phyloP scores from a whole-genome alignment of 35 echinoderm and acorn worm genomes.

The Diadema setosum region DNA sequence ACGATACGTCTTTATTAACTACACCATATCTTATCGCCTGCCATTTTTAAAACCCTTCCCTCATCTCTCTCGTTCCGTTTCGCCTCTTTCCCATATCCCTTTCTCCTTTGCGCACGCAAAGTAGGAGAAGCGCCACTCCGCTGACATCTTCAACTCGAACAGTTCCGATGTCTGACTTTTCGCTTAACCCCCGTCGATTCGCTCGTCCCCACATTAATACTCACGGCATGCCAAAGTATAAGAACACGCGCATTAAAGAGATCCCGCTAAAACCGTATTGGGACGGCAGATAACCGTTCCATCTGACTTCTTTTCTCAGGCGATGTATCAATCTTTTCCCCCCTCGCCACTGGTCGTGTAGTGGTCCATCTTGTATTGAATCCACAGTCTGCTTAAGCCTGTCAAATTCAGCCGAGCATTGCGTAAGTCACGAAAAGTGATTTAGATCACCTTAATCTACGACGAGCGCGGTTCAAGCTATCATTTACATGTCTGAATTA shows the following conservation, averaged over 20 bases:
- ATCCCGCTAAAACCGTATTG: not conserved
- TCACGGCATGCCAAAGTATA: not conserved
- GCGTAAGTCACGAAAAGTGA: not conserved
- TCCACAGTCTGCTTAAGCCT: not conserved
- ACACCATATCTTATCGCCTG: conserved; percentile 18
- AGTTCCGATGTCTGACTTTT: not conserved
- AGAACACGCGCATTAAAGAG: not conserved
- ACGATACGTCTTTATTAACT: conserved; percentile 26
- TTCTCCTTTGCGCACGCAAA: not conserved
- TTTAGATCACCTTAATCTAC: too few relatives aligned
- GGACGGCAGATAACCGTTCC: not conserved
- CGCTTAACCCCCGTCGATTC: conserved; percentile 3
- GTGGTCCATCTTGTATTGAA: not conserved
- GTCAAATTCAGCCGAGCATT: too few relatives aligned
- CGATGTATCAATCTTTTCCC: not conserved
- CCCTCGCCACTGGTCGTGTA: not conserved
- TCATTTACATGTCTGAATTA: too few relatives aligned
- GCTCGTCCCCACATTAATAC: not conserved
- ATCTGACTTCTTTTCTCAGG: not conserved
- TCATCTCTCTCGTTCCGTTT: not conserved
- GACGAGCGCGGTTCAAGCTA: too few relatives aligned
- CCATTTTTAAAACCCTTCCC: not conserved
- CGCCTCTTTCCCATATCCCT: not conserved
- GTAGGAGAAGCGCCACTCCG: not conserved
- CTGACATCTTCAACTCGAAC: conserved; percentile 1